phyloP scores from a whole-genome alignment of 2,113 vertebrate species.

The Tiliqua scincoides region DNA sequence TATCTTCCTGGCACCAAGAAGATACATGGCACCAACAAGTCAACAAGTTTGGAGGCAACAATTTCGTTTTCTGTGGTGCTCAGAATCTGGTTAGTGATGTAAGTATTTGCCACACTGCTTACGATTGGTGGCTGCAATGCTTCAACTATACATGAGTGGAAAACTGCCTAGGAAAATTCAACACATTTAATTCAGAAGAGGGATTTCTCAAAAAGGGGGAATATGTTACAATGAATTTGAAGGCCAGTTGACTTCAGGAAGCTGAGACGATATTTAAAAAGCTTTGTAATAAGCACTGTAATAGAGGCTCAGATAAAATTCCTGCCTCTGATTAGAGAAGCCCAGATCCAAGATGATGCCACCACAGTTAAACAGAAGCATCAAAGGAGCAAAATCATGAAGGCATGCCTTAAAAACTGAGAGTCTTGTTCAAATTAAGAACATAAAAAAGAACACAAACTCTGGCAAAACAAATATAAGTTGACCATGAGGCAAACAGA shows the following conservation, averaged over 20 bases:
- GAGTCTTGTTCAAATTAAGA: not conserved
- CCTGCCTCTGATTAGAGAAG: not conserved
- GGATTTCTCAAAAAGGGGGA: not conserved
- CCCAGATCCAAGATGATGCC: not conserved
- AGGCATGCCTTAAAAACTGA: not conserved
- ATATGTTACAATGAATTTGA: not conserved
- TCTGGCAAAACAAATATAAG: not conserved
- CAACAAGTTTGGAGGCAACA: not conserved
- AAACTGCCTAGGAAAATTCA: not conserved
- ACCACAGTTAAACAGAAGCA: not conserved
- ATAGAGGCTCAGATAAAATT: not conserved
- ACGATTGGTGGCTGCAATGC: not conserved
- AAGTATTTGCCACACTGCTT: not conserved
- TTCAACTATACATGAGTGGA: not conserved
- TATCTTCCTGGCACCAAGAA: not conserved
- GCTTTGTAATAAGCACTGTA: too few species aligned
- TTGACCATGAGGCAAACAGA: not conserved
- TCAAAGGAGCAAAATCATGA: too few species aligned
- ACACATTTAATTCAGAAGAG: conserved; percentile 7
- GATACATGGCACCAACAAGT: too few species aligned
- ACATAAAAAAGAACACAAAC: not conserved
- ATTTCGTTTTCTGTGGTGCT: not conserved
- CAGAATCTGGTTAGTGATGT: not conserved
- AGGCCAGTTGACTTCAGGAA: not conserved
- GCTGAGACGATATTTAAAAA: not conserved